These are phyloP conservation scores for Psylliodes chrysocephalus DNA, from an alignment of 2,888 invertebrate genomes.

Conservation along the genomic window DNA sequence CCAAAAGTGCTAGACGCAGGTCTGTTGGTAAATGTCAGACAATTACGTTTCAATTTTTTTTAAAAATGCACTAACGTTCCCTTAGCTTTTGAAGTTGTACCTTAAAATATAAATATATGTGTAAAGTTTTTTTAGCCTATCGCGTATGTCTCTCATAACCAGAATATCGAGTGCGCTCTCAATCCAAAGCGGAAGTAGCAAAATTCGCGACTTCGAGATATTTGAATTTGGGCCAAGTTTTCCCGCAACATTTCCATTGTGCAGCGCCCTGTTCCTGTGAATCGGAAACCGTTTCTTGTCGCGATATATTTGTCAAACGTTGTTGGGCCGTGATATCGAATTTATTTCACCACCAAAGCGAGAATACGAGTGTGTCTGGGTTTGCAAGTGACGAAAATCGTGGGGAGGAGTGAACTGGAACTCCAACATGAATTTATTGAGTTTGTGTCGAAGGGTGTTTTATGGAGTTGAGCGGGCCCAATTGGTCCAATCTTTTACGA, in stretches of 20 bases:
- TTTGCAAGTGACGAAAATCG: conserved; percentile 25
- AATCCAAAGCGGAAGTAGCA: too few relatives aligned
- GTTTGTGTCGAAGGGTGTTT: conserved; percentile 25
- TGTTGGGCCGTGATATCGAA: conserved; percentile 36
- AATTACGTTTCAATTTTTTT: too few relatives aligned
- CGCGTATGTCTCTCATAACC: too few relatives aligned
- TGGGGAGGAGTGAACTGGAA: conserved; percentile 19
- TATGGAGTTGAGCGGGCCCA: conserved; percentile 15
- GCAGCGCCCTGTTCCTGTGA: conserved; percentile 7
- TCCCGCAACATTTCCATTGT: background rate
- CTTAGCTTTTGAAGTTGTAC: too few relatives aligned
- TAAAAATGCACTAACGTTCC: too few relatives aligned
- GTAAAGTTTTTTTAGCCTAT: too few relatives aligned
- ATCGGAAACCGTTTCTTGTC: conserved; percentile 25
- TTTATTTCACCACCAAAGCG: conserved; percentile 30
- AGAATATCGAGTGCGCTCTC: too few relatives aligned
- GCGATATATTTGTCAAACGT: conserved; percentile 42
- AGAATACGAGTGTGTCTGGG: conserved; percentile 30
- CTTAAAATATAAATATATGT: too few relatives aligned
- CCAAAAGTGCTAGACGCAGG: too few relatives aligned
- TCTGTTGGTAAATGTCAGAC: too few relatives aligned
- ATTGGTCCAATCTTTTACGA: conserved; percentile 21
- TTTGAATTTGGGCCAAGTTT: too few relatives aligned
- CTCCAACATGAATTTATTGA: conserved; percentile 29
- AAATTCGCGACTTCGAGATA: too few relatives aligned